phyloP scores from a whole-genome alignment of 2,113 vertebrate species.

The Vidua macroura region DNA sequence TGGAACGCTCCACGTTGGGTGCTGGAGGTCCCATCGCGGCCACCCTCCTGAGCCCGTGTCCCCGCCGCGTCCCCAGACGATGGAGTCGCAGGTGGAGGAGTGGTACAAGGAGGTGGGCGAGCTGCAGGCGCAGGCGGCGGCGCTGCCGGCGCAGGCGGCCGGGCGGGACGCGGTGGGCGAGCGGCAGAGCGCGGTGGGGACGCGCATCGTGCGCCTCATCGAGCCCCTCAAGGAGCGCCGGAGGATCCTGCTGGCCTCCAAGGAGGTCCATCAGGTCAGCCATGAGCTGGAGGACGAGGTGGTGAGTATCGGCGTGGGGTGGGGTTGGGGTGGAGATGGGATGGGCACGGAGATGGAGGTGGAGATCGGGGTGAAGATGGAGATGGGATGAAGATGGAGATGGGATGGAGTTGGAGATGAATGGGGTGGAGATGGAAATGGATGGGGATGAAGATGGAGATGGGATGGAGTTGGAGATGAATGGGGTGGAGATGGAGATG shows the following conservation, averaged over 20 bases:
- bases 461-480: no score
- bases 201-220: constrained; percentile 86
- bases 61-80: background rate
- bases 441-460: no score
- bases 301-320: background rate
- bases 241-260: constrained; percentile 86
- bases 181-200: constrained; percentile 80
- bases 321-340: no score
- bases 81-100: background rate
- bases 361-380: no score
- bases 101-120: background rate
- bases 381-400: no score
- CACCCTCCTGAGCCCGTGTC: no score
- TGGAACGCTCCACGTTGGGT: background rate
- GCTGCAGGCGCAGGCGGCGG: background rate
- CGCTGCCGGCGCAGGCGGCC: background rate
- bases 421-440: no score
- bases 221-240: constrained; percentile 89
- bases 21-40: background rate
- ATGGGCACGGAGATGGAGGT: no score
- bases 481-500: no score
- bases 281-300: constrained; percentile 68
- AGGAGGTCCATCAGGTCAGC: constrained; percentile 91
- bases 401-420: no score
- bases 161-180: background rate